phyloP scores from a whole-genome alignment of 2,113 vertebrate genomes.

The Ranitomeya imitator region DNA sequence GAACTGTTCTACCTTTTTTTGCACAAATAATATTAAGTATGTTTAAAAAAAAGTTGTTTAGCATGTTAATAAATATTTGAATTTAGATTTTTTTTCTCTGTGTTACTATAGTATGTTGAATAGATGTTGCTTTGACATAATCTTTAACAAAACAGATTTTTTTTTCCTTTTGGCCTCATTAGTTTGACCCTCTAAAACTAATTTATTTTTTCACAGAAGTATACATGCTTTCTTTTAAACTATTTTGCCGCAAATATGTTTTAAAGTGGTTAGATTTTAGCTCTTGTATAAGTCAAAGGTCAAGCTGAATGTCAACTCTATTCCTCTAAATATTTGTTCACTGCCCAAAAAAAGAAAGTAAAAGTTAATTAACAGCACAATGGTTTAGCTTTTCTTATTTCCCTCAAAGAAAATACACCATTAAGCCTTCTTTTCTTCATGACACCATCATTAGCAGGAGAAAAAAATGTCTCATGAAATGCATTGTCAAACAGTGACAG shows the following conservation, averaged over 20 bases:
- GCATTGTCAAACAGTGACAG: conserved; percentile 43
- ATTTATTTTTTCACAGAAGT: not conserved
- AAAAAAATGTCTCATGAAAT: conserved; percentile 47
- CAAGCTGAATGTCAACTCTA: conserved; percentile 22
- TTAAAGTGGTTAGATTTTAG: not conserved
- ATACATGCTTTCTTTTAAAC: not conserved
- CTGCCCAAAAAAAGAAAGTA: not conserved
- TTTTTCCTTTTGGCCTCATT: not conserved
- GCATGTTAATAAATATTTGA: not conserved
- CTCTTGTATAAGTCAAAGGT: conserved; percentile 22
- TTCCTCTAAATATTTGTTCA: conserved; percentile 2
- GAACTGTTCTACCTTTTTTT: too few relatives aligned
- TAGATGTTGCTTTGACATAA: not conserved
- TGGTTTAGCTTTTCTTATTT: conserved; percentile 10
- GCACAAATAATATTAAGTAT: too few relatives aligned
- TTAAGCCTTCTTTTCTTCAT: conserved; percentile 50
- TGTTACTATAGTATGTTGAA: not conserved
- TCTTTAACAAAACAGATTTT: not conserved
- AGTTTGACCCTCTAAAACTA: not conserved
- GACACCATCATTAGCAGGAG: conserved; percentile 41
- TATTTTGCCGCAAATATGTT: conserved; percentile 3
- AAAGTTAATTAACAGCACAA: conserved; percentile 54
- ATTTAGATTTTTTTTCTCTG: not conserved
- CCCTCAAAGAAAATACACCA: conserved; percentile 13
- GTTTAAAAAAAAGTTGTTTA: too few relatives aligned